Base-by-base conservation (phyloP, 2,113 vertebrate species). In the Pampusana beccarii region DNA sequence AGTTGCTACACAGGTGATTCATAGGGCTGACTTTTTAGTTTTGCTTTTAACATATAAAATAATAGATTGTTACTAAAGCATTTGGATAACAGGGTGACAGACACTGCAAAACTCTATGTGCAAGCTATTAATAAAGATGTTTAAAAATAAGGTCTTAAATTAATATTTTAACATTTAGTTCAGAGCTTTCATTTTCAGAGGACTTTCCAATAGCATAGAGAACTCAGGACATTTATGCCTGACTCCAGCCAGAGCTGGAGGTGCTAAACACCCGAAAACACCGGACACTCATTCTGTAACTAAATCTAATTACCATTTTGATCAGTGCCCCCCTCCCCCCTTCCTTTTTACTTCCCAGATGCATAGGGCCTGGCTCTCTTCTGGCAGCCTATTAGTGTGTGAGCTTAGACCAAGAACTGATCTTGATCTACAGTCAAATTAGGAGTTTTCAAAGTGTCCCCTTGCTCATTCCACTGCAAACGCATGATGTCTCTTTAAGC, bases 401-500 rank as follows among this genome's bases (percentile, higher is more conserved):
- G 40, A 92, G 48, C 36, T 89, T 54, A 91, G 31, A 90, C 16
- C 24, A 82, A 90, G 74, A 90, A 40, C 33, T 72, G 53, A 31
- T 79, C 48, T 38, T 38, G 42, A 79, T n/a, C 44, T 53, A 34
- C 18, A 53, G 42, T 61, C 87, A 85, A 79, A 88, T 75, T 40
- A 81, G 60, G 51, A 86, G 60, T 58, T 86, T 86, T 80, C 6
- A 0, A 13, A 75, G 40, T 13, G 48, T 69, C 13, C n/a, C 31
- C 36, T 74, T 74, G 60, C 72, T 86, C 36, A 8, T 86, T 81
- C 51, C 34, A 56, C n/a, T 14, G 34, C 46, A 66, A 77, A 87
- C 31, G 24, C 0, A 0, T 54, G 61, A 33, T 11, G 51, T 56
- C 31, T 95, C 74, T 66, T 75, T 31, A 31, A 0, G 0, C 24